Conservation (phyloP, 2,797 vertebrate species). For the Acanthis flammea region DNA sequence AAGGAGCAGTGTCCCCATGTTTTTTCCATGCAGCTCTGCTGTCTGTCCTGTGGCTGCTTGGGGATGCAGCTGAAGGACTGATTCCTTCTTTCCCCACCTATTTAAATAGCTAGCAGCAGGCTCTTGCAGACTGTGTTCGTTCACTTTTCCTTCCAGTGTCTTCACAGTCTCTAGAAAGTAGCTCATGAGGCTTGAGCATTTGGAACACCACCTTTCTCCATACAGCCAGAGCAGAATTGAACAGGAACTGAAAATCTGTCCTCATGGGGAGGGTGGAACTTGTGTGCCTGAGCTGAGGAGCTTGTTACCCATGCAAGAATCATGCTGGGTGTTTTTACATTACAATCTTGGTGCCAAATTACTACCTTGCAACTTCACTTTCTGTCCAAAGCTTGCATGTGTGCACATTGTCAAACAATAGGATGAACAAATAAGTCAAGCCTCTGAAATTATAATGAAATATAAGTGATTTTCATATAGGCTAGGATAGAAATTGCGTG, state of each 20-base stretch:
- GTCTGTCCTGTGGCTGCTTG: neutral
- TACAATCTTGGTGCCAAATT: neutral
- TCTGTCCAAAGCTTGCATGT: neutral
- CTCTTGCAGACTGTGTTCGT: neutral
- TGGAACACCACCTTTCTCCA: neutral
- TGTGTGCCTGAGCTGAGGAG: neutral
- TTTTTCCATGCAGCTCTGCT: neutral
- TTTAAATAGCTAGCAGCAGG: neutral
- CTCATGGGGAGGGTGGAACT: neutral
- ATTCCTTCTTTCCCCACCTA: neutral
- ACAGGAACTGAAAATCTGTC: neutral
- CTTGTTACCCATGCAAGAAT: neutral
- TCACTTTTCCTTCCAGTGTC: neutral
- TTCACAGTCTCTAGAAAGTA: neutral
- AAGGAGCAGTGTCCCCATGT: accelerated
- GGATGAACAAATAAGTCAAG: neutral
- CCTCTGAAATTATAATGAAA: neutral
- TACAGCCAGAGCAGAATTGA: neutral
- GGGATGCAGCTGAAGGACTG: neutral
- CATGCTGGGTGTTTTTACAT: neutral
- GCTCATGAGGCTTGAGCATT: neutral
- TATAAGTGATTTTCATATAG: neutral
- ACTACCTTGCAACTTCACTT: neutral
- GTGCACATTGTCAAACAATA: accelerated
- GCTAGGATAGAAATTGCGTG: neutral